Percentiles rank a stretch among this genome's conserved stretches.
phyloP scores from a whole-genome alignment of 2,888 invertebrate genomes.

The Stenodema calcarata region DNA sequence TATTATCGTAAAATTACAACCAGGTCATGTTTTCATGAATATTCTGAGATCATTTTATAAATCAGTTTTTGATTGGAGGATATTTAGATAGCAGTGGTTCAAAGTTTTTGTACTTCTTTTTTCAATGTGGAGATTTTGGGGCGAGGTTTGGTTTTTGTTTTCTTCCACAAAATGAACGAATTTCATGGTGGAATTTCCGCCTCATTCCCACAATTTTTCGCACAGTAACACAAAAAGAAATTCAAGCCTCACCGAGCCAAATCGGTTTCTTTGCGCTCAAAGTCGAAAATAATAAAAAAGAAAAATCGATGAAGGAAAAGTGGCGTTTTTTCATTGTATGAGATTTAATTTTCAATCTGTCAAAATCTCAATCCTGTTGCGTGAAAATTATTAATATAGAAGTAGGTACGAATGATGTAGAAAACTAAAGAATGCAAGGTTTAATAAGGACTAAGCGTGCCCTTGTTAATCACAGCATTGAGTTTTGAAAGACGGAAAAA shows the following conservation, averaged over 20 bases:
- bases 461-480: conserved; percentile 3
- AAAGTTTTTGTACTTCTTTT: conserved; percentile 15
- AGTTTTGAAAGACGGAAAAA: conserved; percentile 3
- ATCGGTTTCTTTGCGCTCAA: not conserved
- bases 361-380: not conserved
- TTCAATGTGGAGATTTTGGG: conserved; percentile 13
- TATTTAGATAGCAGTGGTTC: conserved; percentile 34
- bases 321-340: not conserved
- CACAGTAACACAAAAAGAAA: not conserved
- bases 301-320: not conserved
- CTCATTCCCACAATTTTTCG: not conserved
- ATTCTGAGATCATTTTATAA: conserved; percentile 52
- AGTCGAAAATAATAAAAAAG: not conserved
- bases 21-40: conserved; percentile 53
- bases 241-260: not conserved
- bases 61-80: conserved; percentile 51
- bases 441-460: not conserved
- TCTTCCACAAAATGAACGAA: not conserved
- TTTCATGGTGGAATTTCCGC: not conserved
- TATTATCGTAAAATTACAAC: conserved; percentile 51
- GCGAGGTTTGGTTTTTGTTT: not conserved
- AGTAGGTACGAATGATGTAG: not conserved
- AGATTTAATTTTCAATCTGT: not conserved
- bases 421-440: not conserved
- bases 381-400: not conserved